These are phyloP conservation scores for Antheraea assamensis DNA, from an alignment of 2,888 invertebrate species.

Conservation along the genomic window DNA sequence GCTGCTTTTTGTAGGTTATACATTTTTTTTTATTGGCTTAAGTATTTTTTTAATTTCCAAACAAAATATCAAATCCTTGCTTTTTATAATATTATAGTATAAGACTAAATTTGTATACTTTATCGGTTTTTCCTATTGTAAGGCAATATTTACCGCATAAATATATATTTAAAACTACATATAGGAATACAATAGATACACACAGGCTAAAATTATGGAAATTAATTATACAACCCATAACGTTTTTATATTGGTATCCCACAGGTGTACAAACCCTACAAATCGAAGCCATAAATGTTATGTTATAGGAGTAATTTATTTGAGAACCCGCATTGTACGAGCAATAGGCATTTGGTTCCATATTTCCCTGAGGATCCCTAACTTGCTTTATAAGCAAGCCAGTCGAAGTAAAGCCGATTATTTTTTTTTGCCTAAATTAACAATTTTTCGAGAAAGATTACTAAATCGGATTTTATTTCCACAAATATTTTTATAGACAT, in stretches of 20 bases:
- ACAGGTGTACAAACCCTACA: conserved; percentile 23
- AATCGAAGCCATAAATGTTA: conserved; percentile 28
- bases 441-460: conserved; percentile 8
- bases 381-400: conserved; percentile 15
- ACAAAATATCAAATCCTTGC: too few relatives aligned
- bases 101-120: too few relatives aligned
- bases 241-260: conserved; percentile 6
- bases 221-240: conserved; percentile 4
- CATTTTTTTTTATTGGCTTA: neutral
- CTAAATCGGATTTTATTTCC: neutral
- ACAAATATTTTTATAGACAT: neutral
- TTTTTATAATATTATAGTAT: too few relatives aligned
- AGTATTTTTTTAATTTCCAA: too few relatives aligned
- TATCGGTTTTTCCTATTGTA: too few relatives aligned
- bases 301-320: conserved; percentile 29
- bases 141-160: too few relatives aligned
- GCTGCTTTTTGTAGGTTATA: neutral
- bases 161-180: too few relatives aligned
- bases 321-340: conserved; percentile 26
- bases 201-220: neutral
- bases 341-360: conserved; percentile 8
- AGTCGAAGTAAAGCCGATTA: conserved; percentile 14
- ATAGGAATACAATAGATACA: too few relatives aligned
- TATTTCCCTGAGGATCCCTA: conserved; percentile 14
- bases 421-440: conserved; percentile 8